Evolutionary conservation across 2,888 invertebrate species (phyloP), one percentile per base, ranked within the genome.

Genomic region (Lucinisca nassula): DNA sequence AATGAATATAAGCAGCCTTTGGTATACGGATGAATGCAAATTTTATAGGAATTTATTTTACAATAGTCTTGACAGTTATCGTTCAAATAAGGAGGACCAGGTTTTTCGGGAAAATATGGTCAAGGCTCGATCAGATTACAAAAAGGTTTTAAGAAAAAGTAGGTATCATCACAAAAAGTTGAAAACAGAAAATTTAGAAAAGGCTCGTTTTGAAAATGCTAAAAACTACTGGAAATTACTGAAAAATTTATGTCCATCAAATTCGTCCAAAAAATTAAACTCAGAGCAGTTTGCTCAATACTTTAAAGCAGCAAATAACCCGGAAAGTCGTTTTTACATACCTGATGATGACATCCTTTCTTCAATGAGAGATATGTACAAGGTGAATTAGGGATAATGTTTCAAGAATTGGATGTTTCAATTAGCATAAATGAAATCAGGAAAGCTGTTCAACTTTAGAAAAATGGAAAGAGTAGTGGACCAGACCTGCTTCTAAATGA

Each of bases 271-370:
- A 30, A 37, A 30, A 17, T 14, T 40, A 61, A 58, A 21, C n/a
- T 21, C 2, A n/a, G 32, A 70, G 17, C 14, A 6, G 6, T 84
- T 84, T 61, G 74, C 45, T 21, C 0, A 6, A 32, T 84, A 84
- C 35, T 84, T 84, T 74, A 84, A 84, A 61, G 38, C 83, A 1
- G 55, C 78, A 24, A 83, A 83, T 78, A 35, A 83, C 32, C 73
- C 84, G 10, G 74, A 74, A 0, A 38, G 30, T 17, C 17, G 27
- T 0, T 84, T 78, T 49, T 84, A 40, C n/a, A 51, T 73, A 30
- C 79, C 84, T 24, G 84, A 84, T 38, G 84, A 78, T 24, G 84
- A 79, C 32, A 51, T 61, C 10, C 24, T 84, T 1, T 27, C 32
- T 2, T 84, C 79, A 30, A 61, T n/a, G 74, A 58, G 40, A 73